Conservation (phyloP, 1,140 invertebrate genomes). For the Dendroctonus ponderosae region DNA sequence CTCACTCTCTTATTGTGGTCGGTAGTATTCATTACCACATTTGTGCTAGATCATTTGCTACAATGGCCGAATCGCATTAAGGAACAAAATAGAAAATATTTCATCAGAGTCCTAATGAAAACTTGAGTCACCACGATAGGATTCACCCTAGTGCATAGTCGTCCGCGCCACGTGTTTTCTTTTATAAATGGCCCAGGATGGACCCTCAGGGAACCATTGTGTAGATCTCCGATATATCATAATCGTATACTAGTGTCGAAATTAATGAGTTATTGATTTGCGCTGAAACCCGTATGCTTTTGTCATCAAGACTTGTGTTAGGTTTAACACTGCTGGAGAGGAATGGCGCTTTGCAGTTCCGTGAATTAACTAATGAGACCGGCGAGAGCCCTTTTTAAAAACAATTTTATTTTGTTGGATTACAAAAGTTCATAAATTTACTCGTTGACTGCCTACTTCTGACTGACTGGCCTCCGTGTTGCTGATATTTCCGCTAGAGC, state of each 20-base stretch:
- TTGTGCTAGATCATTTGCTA: slow-evolving; percentile 18
- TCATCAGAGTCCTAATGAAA: slow-evolving; percentile 5
- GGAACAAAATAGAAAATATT: slow-evolving; percentile 20
- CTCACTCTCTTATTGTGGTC: too few species aligned
- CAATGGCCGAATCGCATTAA: slow-evolving; percentile 11
- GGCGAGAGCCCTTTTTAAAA: too few species aligned
- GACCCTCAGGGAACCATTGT: slow-evolving; percentile 13
- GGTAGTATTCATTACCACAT: slow-evolving; percentile 13
- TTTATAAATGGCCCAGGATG: slow-evolving; percentile 3
- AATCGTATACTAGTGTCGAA: slow-evolving; percentile 11
- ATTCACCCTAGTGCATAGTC: neutral
- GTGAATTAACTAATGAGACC: too few species aligned
- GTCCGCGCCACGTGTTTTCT: slow-evolving; percentile 9
- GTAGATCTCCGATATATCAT: slow-evolving; percentile 15
- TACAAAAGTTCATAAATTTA: too few species aligned
- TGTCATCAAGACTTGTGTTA: too few species aligned
- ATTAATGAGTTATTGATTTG: slow-evolving; percentile 27
- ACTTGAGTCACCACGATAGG: slow-evolving; percentile 10
- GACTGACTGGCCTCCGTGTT: too few species aligned
- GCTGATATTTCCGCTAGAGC: too few species aligned
- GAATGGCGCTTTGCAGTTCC: too few species aligned
- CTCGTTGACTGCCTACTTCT: too few species aligned
- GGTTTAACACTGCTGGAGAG: too few species aligned
- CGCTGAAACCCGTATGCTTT: too few species aligned
- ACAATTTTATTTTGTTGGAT: too few species aligned